A percentile compares a stretch with the other conserved stretches of the same genome.
phyloP scores from a whole-genome alignment of 2,888 invertebrate genomes.

The Cecidostiba fungosa region DNA sequence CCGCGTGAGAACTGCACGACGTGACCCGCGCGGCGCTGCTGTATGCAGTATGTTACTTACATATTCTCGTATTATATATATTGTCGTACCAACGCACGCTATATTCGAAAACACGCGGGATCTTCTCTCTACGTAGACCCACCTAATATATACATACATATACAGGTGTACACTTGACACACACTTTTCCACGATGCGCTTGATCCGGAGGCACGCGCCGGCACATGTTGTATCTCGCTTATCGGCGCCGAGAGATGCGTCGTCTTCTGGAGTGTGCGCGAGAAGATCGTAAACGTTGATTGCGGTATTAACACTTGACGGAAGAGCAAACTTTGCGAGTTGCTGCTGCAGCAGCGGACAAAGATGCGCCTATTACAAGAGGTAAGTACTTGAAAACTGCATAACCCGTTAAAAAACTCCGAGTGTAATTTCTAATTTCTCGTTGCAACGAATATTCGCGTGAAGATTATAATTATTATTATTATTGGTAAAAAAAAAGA shows the following conservation, averaged over 20 bases:
- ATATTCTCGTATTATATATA: no score
- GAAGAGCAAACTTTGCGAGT: background rate
- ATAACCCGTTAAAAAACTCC: background rate
- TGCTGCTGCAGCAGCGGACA: background rate
- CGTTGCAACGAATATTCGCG: no score
- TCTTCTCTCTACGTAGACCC: background rate
- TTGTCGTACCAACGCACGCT: background rate
- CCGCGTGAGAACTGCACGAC: background rate
- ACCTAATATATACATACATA: background rate
- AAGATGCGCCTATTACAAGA: slow-evolving; percentile 3
- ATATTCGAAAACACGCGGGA: slow-evolving; percentile 13
- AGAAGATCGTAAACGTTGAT: background rate
- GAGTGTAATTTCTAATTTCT: background rate
- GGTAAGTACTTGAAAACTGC: slow-evolving; percentile 37
- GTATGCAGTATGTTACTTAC: background rate
- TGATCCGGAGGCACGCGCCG: background rate
- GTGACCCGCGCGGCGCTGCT: background rate
- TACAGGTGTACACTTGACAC: background rate
- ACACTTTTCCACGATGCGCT: background rate
- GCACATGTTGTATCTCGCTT: background rate
- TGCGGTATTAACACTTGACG: slow-evolving; percentile 5
- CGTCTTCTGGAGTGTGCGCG: background rate
- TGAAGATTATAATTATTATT: no score
- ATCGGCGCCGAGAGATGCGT: background rate
- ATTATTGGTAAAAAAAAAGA: no score